phyloP scores from a whole-genome alignment of 2,113 vertebrate genomes.

The Pollachius pollachius region DNA sequence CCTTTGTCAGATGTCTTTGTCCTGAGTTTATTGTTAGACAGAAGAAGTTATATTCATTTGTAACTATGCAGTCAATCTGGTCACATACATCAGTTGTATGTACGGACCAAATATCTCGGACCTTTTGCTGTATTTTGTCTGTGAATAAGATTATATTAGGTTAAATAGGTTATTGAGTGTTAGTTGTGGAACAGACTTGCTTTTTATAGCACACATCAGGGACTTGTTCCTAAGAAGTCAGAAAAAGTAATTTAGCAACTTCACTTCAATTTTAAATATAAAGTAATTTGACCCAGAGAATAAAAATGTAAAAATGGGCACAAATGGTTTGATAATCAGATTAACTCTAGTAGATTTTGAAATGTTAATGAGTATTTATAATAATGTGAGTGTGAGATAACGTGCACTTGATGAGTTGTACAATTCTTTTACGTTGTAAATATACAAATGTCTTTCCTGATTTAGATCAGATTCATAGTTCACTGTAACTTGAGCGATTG shows the following conservation, averaged over 20 bases:
- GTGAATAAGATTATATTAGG: slow-evolving; percentile 14
- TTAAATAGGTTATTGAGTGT: slow-evolving; percentile 20
- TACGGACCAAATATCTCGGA: slow-evolving; percentile 36
- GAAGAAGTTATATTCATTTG: slow-evolving; percentile 26
- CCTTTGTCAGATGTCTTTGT: slow-evolving; percentile 26
- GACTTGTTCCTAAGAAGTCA: too few species aligned
- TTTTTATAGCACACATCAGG: background rate
- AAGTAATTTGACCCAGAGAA: slow-evolving; percentile 11
- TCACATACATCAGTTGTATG: slow-evolving; percentile 37
- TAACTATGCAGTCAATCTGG: slow-evolving; percentile 64
- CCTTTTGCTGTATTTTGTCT: slow-evolving; percentile 37
- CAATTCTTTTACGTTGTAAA: slow-evolving; percentile 81
- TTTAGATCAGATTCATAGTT: slow-evolving; percentile 42
- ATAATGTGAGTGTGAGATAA: slow-evolving; percentile 52
- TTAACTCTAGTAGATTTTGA: slow-evolving; percentile 33
- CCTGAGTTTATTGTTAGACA: slow-evolving; percentile 49
- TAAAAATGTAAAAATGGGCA: slow-evolving; percentile 25
- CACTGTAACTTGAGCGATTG: slow-evolving; percentile 45
- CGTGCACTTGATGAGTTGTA: slow-evolving; percentile 72
- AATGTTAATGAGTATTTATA: slow-evolving; percentile 70
- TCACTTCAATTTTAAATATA: background rate
- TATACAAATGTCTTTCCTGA: slow-evolving; percentile 50
- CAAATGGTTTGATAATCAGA: slow-evolving; percentile 54
- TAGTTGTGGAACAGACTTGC: slow-evolving; percentile 1
- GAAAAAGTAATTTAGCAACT: slow-evolving; percentile 5